Base-by-base conservation (phyloP, 2,797 vertebrate species). In the Microhierax caerulescens region DNA sequence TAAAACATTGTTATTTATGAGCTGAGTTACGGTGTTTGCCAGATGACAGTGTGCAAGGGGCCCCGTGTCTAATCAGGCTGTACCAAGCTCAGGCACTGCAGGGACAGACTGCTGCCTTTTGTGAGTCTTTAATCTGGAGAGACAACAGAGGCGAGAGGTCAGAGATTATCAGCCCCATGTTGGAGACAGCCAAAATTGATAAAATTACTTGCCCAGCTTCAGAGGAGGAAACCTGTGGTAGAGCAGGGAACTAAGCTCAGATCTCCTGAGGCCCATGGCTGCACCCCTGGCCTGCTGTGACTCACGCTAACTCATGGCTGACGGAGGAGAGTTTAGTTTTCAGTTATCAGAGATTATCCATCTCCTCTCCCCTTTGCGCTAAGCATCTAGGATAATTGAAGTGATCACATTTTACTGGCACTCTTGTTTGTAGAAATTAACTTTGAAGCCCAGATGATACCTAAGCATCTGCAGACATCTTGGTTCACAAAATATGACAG, bases 1-100 rank as follows among this genome's bases (percentile, higher is more conserved):
- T 93, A 94, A 88, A 86, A 69, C 11, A 22, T 74, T 59, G 65
- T 93, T 88, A 74, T 94, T 96, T 92, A 91, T 91, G 92, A 92
- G 86, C 94, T 85, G 78, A 43, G 37, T 94, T 61, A 83, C 51
- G 30, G 77, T 72, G 30, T 92, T 92, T 95, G 72, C 93, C 95
- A 96, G 86, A 92, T 63, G 60, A 89, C 91, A 77, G 60, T 19
- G 69, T 79, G 63, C n/a, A 69, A 92, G 64, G 68, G 60, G 41
- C 64, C 77, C 78, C 61, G 18, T 9, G 22, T 57, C 81, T 82
- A 54, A 79, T 53, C 57, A 85, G 73, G 47, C 85, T 84, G 28
- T 28, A 23, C 25, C 28, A 76, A 84, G 39, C 39, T 54, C 28
- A 65, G 92, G 63, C 50, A 59, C 69, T 36, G 37, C 3, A 75